Conservation (phyloP, 1,140 invertebrate species). For the Chironomus tepperi region DNA sequence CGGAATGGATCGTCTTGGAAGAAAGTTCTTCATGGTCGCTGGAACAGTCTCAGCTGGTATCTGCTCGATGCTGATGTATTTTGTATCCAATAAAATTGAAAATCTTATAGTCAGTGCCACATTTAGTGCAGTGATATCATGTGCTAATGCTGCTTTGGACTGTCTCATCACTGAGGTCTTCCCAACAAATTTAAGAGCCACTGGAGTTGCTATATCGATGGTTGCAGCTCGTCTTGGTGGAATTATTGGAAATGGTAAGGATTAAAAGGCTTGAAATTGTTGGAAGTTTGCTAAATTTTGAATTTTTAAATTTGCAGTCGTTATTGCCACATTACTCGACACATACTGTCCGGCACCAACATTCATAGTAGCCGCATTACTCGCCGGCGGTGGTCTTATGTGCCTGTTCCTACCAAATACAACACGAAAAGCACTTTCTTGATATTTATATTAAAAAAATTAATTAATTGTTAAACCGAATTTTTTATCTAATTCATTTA, state of each 20-base stretch:
- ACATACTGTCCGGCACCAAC: constrained; percentile 75
- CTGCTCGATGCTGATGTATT: constrained; percentile 76
- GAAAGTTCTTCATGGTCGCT: constrained; percentile 82
- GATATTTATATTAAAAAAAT: not conserved
- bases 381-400: constrained; percentile 72
- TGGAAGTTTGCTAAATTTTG: not conserved
- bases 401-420: constrained; percentile 79
- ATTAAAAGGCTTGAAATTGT: not conserved
- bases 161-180: constrained; percentile 83
- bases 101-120: constrained; percentile 75
- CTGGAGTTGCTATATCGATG: constrained; percentile 78
- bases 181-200: constrained; percentile 77
- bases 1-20: constrained; percentile 66
- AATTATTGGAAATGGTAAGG: constrained; percentile 62
- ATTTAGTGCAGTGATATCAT: constrained; percentile 79
- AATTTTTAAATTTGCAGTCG: constrained; percentile 43
- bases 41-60: constrained; percentile 76
- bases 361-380: constrained; percentile 70
- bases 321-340: constrained; percentile 72
- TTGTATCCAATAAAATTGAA: constrained; percentile 69
- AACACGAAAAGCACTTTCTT: constrained; percentile 69
- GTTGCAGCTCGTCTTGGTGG: constrained; percentile 73
- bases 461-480: no score
- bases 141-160: constrained; percentile 78
- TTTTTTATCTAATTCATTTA: no score